Percentiles rank a stretch among this genome's conserved stretches.
phyloP scores from a whole-genome alignment of 2,888 invertebrate species.

The Vesta saturnalis region DNA sequence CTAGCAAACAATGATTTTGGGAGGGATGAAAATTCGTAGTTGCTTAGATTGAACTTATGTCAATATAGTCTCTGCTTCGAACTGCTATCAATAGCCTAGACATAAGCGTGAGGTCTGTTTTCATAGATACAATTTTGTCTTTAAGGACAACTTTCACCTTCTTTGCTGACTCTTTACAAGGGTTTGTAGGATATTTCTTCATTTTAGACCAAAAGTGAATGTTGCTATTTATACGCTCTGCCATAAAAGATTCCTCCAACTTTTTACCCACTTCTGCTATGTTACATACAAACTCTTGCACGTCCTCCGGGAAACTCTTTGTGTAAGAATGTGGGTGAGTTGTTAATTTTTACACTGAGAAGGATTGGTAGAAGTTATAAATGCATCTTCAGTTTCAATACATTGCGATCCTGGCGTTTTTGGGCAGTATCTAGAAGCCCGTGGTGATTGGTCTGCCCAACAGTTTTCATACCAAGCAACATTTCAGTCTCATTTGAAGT shows the following conservation, averaged over 20 bases:
- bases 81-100: conserved; percentile 1
- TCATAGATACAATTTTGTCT: conserved; percentile 18
- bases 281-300: conserved; percentile 3
- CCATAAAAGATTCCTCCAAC: conserved; percentile 5
- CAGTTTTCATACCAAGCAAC: conserved; percentile 10
- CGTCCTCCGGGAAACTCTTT: conserved; percentile 9
- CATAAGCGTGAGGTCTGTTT: conserved; percentile 15
- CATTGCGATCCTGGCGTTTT: conserved; percentile 15
- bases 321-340: conserved; percentile 12
- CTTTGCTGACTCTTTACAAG: conserved; percentile 15
- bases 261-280: background rate
- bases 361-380: background rate
- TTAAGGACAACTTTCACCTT: conserved; percentile 11
- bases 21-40: conserved; percentile 8
- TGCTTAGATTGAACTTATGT: conserved; percentile 10
- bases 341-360: conserved; percentile 2
- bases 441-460: conserved; percentile 2
- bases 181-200: conserved; percentile 17
- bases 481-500: conserved; percentile 7
- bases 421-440: conserved; percentile 11
- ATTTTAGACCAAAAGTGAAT: conserved; percentile 12
- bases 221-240: conserved; percentile 10
- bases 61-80: background rate
- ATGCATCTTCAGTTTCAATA: conserved; percentile 3
- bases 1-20: conserved; percentile 2